phyloP scores from a whole-genome alignment of 1,140 invertebrate genomes.

The Phortica variegata region DNA sequence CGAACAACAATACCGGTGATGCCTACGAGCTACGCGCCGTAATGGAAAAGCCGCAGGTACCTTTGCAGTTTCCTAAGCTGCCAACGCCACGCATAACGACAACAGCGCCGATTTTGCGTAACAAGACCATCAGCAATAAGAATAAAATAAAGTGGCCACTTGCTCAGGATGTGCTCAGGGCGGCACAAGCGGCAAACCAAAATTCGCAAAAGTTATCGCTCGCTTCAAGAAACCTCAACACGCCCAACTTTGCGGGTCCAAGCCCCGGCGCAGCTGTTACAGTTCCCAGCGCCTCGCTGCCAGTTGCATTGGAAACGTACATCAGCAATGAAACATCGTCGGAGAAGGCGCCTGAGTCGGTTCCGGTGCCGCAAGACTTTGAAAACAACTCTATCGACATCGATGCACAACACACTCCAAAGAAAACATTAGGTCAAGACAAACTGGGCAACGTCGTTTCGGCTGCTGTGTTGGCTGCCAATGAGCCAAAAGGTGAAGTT shows the following conservation, averaged over 20 bases:
- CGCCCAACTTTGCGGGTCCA: slow-evolving; percentile 1
- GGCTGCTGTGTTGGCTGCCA: neutral
- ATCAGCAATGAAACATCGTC: slow-evolving; percentile 25
- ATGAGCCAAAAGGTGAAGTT: neutral
- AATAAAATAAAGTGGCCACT: slow-evolving; percentile 48
- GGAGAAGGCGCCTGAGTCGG: slow-evolving; percentile 34
- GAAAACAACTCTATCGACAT: slow-evolving; percentile 55
- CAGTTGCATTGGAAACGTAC: neutral
- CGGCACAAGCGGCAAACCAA: slow-evolving; percentile 8
- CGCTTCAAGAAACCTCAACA: neutral
- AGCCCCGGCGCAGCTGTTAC: neutral
- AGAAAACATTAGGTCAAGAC: slow-evolving; percentile 18
- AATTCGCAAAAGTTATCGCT: slow-evolving; percentile 28
- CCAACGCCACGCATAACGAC: slow-evolving; percentile 30
- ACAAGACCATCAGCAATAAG: slow-evolving; percentile 44
- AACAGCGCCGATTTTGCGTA: slow-evolving; percentile 34
- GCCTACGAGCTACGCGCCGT: slow-evolving; percentile 41
- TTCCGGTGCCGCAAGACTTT: slow-evolving; percentile 42
- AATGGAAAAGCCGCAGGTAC: slow-evolving; percentile 42
- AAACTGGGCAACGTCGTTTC: neutral
- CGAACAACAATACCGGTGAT: slow-evolving; percentile 13
- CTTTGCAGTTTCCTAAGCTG: slow-evolving; percentile 18
- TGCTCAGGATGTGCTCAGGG: slow-evolving; percentile 31
- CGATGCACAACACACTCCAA: slow-evolving; percentile 37
- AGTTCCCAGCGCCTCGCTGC: neutral